Conservation (phyloP, 1,140 invertebrate genomes). For the Charaxes varanes region DNA sequence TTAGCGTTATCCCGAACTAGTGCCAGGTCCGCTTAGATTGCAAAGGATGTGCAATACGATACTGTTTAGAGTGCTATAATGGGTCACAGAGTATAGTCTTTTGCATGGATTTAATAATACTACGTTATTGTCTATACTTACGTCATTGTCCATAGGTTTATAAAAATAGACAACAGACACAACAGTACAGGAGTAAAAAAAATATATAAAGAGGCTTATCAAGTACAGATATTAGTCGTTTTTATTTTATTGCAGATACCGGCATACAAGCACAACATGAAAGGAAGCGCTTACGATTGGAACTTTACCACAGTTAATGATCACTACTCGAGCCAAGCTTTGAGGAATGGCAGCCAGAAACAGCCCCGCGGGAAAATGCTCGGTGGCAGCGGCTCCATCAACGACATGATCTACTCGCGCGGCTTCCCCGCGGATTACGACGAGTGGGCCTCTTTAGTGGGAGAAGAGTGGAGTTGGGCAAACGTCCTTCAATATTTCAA, state of each 20-base stretch:
- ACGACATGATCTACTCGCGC: constrained; percentile 88
- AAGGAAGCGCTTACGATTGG: constrained; percentile 47
- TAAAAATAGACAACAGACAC: too few relatives aligned
- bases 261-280: constrained; percentile 31
- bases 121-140: background rate
- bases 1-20: too few relatives aligned
- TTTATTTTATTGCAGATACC: constrained; percentile 36
- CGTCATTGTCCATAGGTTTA: too few relatives aligned
- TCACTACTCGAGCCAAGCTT: constrained; percentile 35
- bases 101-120: too few relatives aligned
- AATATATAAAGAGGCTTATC: too few relatives aligned
- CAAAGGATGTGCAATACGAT: too few relatives aligned
- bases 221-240: too few relatives aligned
- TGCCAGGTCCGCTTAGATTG: too few relatives aligned
- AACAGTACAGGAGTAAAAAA: too few relatives aligned
- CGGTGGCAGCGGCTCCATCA: constrained; percentile 84
- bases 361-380: constrained; percentile 75
- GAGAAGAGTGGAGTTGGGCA: constrained; percentile 87
- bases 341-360: constrained; percentile 30
- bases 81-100: too few relatives aligned
- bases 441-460: constrained; percentile 77
- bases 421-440: constrained; percentile 86
- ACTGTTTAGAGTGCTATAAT: too few relatives aligned
- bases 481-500: constrained; percentile 74
- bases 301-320: constrained; percentile 49